Percentiles rank a stretch among this genome's conserved stretches.
Evolutionary conservation across 2,113 vertebrate species (phyloP).

Genomic region (Pleuronectes platessa): DNA sequence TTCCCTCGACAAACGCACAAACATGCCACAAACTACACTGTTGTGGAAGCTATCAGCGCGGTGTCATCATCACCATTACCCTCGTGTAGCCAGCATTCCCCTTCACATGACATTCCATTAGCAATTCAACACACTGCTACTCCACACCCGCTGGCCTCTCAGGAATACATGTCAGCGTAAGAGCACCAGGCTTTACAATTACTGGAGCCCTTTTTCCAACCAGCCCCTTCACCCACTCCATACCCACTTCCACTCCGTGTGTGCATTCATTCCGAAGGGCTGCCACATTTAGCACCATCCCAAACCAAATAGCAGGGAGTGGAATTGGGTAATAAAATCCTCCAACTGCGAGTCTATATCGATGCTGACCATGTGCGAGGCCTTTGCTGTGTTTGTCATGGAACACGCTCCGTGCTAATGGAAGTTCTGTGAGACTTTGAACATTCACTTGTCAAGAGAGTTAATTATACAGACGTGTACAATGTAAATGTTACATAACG

Average conservation of each 20-base stretch:
- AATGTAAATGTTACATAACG: background rate
- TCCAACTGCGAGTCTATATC: background rate
- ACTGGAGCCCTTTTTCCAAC: background rate
- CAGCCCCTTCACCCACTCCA: background rate
- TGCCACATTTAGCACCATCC: background rate
- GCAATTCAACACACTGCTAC: slow-evolving; percentile 41
- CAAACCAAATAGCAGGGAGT: background rate
- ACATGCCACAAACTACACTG: slow-evolving; percentile 31
- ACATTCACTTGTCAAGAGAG: background rate
- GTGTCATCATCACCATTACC: slow-evolving; percentile 60
- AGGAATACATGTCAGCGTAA: slow-evolving; percentile 48
- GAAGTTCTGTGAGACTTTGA: no score
- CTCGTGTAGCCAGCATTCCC: slow-evolving; percentile 41
- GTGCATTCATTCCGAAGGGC: background rate
- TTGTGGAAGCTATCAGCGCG: slow-evolving; percentile 44
- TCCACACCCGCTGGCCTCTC: slow-evolving; percentile 30
- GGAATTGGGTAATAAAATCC: background rate
- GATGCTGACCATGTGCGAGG: background rate
- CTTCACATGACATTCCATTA: slow-evolving; percentile 60
- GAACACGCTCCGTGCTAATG: background rate
- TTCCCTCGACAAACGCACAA: slow-evolving; percentile 33
- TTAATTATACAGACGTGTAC: background rate
- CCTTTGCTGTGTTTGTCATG: background rate
- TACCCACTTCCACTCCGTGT: background rate
- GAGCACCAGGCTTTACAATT: slow-evolving; percentile 24